These are phyloP conservation scores for Sebastes cheni DNA, from an alignment of 2,797 vertebrate species.

Conservation along the genomic window DNA sequence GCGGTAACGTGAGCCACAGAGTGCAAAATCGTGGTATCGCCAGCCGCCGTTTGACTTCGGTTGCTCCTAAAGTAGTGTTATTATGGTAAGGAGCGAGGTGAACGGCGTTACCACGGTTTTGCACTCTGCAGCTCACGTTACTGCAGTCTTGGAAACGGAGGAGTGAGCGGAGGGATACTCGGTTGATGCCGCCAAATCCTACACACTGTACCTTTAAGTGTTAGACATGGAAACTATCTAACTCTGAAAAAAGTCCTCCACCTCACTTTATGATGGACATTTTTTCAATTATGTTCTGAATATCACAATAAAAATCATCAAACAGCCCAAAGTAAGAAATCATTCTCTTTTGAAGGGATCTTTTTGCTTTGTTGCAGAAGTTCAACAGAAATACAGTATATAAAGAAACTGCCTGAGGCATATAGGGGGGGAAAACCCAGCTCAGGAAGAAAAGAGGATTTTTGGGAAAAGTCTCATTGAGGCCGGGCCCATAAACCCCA, in stretches of 20 bases:
- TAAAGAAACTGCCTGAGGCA: conserved; percentile 11
- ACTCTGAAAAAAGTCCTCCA: not conserved
- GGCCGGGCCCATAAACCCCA: conserved; percentile 25
- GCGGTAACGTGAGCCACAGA: no score
- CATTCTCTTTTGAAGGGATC: not conserved
- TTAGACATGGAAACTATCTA: not conserved
- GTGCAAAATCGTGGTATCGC: no score
- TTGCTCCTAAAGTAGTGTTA: no score
- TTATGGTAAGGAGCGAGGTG: no score
- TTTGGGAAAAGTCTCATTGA: conserved; percentile 34
- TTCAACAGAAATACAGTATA: conserved; percentile 11
- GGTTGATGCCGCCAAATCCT: no score
- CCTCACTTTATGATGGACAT: not conserved
- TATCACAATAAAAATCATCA: not conserved
- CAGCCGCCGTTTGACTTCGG: no score
- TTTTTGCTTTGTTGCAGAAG: not conserved
- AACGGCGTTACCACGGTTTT: no score
- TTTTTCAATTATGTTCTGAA: not conserved
- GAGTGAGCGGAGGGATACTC: rapidly evolving
- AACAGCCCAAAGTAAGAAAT: conserved; percentile 13
- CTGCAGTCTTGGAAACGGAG: rapidly evolving
- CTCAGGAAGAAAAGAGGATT: conserved; percentile 12
- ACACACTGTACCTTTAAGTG: not conserved
- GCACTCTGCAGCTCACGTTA: rapidly evolving
- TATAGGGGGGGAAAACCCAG: not conserved